Conservation (phyloP, 2,113 vertebrate species). For the Grallaria varia region DNA sequence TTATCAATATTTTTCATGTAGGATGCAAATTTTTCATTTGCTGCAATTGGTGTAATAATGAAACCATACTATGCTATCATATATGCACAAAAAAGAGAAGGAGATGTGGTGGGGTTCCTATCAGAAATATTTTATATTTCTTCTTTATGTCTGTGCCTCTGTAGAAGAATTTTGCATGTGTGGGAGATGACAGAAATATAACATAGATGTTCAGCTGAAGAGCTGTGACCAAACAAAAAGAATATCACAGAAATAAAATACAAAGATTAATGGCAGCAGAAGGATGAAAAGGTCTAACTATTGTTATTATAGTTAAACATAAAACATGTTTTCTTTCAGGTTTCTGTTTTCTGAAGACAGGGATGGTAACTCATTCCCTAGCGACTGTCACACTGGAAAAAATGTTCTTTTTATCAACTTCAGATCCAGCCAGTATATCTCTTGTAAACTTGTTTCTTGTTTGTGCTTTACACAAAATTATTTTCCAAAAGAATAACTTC, state of each 20-base stretch:
- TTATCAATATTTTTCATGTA: neutral
- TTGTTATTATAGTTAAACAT: neutral
- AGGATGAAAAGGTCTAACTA: neutral
- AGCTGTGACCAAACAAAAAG: neutral
- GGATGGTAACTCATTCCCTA: neutral
- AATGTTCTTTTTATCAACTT: constrained; percentile 5
- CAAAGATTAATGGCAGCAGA: constrained; percentile 22
- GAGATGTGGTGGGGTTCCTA: neutral
- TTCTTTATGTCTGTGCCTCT: neutral
- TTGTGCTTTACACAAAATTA: neutral
- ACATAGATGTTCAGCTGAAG: constrained; percentile 15
- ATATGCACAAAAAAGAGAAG: neutral
- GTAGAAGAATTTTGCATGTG: neutral
- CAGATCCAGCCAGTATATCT: neutral
- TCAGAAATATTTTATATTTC: neutral
- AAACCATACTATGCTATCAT: neutral
- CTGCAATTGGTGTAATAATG: neutral
- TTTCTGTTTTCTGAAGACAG: constrained; percentile 38
- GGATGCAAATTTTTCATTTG: neutral
- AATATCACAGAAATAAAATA: constrained; percentile 12
- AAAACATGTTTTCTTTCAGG: constrained; percentile 22
- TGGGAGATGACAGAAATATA: neutral
- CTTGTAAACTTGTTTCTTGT: neutral
- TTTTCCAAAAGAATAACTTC: neutral
- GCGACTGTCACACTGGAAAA: neutral